Evolutionary conservation across 2,888 invertebrate genomes (phyloP).

Genomic region (Pseudolycoriella hygida): DNA sequence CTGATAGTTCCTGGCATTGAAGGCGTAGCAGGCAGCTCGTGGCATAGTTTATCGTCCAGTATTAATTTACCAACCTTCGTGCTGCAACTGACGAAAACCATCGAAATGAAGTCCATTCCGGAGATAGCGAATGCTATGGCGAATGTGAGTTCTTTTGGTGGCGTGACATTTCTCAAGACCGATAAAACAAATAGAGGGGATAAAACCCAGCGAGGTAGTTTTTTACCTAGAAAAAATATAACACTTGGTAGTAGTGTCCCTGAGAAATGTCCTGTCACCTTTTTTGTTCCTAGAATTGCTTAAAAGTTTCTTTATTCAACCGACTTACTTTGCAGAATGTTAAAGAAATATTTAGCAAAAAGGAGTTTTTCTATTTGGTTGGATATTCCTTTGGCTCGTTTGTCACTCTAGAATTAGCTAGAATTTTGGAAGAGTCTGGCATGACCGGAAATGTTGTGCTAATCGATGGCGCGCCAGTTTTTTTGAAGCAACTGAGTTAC

Average conservation of each 20-base stretch:
- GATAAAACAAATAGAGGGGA: too few relatives aligned
- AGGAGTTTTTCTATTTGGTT: slow-evolving; percentile 51
- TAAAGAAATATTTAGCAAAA: slow-evolving; percentile 33
- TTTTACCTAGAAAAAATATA: too few relatives aligned
- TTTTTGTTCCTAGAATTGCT: too few relatives aligned
- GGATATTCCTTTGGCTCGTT: slow-evolving; percentile 82
- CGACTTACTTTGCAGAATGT: too few relatives aligned
- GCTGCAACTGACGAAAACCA: slow-evolving; percentile 21
- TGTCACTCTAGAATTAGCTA: slow-evolving; percentile 58
- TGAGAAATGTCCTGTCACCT: too few relatives aligned
- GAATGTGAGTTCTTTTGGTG: too few relatives aligned
- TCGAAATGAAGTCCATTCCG: slow-evolving; percentile 15
- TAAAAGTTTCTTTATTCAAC: too few relatives aligned
- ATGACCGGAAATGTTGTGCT: slow-evolving; percentile 46
- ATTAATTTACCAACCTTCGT: slow-evolving; percentile 18
- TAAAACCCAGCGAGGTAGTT: too few relatives aligned
- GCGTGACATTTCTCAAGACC: too few relatives aligned
- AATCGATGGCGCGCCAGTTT: slow-evolving; percentile 70
- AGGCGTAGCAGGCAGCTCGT: slow-evolving; percentile 36
- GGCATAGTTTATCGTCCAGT: slow-evolving; percentile 21
- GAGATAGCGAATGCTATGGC: slow-evolving; percentile 14
- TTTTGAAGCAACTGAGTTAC: slow-evolving; percentile 33
- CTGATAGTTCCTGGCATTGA: slow-evolving; percentile 51
- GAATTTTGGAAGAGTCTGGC: slow-evolving; percentile 49
- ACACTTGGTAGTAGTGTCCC: too few relatives aligned